Percentiles rank a stretch among this genome's conserved stretches.
These are phyloP conservation scores for Tetramorium simillimum DNA, from an alignment of 1,140 invertebrate species.

Conservation along the genomic window DNA sequence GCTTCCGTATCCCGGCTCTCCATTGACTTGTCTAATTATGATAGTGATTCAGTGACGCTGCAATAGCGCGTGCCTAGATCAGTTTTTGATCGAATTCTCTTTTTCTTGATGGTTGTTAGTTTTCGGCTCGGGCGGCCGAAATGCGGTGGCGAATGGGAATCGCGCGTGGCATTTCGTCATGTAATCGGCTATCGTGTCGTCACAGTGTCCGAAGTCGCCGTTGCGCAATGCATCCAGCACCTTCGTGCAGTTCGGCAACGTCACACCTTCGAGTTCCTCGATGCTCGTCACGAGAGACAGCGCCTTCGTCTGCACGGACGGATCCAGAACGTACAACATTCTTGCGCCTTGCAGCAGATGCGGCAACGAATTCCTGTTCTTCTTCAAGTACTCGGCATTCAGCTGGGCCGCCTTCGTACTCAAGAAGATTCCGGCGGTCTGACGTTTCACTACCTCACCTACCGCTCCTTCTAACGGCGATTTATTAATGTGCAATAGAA, in stretches of 20 bases:
- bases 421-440: constrained; percentile 88
- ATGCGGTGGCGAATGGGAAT: constrained; percentile 91
- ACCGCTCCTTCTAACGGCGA: constrained; percentile 87
- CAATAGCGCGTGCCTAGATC: constrained; percentile 77
- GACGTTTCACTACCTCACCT: constrained; percentile 90
- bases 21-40: constrained; percentile 71
- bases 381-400: constrained; percentile 90
- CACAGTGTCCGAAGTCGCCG: constrained; percentile 92
- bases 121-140: constrained; percentile 85
- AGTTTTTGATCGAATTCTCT: constrained; percentile 84
- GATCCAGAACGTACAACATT: constrained; percentile 90
- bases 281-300: constrained; percentile 88
- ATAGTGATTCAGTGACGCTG: constrained; percentile 62
- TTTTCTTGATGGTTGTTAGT: constrained; percentile 81
- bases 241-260: constrained; percentile 90
- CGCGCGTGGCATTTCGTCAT: constrained; percentile 89
- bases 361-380: constrained; percentile 88
- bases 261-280: constrained; percentile 87
- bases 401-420: constrained; percentile 88
- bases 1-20: constrained; percentile 7
- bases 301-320: constrained; percentile 87
- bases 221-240: constrained; percentile 91
- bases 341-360: constrained; percentile 90
- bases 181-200: constrained; percentile 89
- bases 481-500: constrained; percentile 87